These are phyloP conservation scores for Ichneumon xanthorius DNA, from an alignment of 2,888 invertebrate species.

Conservation along the genomic window DNA sequence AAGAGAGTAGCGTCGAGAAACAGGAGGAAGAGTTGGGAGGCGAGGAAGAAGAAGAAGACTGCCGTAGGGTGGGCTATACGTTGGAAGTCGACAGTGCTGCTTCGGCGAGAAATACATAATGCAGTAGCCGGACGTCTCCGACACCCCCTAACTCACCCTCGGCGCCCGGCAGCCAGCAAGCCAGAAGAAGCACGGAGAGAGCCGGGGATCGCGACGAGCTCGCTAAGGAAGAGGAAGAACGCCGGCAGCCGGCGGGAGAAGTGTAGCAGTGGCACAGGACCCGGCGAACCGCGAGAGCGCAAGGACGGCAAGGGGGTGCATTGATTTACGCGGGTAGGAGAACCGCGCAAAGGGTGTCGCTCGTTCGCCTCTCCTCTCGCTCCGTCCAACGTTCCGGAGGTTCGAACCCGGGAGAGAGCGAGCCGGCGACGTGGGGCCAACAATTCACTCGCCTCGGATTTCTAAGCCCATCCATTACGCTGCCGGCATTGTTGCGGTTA, in stretches of 20 bases:
- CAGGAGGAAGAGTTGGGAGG: constrained; percentile 69
- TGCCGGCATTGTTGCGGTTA: constrained; percentile 82
- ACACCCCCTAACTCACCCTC: constrained; percentile 82
- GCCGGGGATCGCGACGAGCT: constrained; percentile 61
- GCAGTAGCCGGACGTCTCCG: constrained; percentile 85
- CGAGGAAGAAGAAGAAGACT: constrained; percentile 70
- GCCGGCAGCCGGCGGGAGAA: constrained; percentile 45
- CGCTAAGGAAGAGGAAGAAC: constrained; percentile 60
- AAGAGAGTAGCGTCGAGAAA: constrained; percentile 53
- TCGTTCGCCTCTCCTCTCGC: constrained; percentile 63
- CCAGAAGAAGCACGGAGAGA: constrained; percentile 52
- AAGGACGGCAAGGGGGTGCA: constrained; percentile 77
- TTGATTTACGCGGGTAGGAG: constrained; percentile 83
- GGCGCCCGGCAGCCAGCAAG: constrained; percentile 37
- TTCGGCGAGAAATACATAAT: constrained; percentile 84
- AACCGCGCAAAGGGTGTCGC: constrained; percentile 81
- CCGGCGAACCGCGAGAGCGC: constrained; percentile 67
- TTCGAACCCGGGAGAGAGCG: constrained; percentile 47
- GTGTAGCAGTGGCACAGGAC: constrained; percentile 62
- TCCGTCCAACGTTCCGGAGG: constrained; percentile 41
- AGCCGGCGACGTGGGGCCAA: constrained; percentile 81
- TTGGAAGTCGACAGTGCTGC: constrained; percentile 72
- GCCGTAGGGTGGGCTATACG: constrained; percentile 70
- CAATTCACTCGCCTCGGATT: constrained; percentile 84
- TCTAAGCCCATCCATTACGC: constrained; percentile 83